phyloP scores from a whole-genome alignment of 2,888 invertebrate genomes.

The Linyphia triangularis region DNA sequence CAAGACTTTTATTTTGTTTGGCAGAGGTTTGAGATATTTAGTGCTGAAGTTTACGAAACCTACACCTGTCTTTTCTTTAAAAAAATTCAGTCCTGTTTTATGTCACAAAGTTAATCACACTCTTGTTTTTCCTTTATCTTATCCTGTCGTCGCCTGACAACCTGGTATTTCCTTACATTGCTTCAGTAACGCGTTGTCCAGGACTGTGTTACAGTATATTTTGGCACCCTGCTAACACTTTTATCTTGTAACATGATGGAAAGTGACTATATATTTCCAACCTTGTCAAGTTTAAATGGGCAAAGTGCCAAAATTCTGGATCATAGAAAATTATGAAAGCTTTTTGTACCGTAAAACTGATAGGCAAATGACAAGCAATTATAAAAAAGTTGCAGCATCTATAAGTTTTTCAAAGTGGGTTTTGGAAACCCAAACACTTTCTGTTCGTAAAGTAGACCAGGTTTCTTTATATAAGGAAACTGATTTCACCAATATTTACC shows the following conservation, averaged over 20 bases:
- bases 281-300: no score
- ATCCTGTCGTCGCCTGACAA: constrained; percentile 49
- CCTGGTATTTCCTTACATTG: constrained; percentile 20
- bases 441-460: no score
- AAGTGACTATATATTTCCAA: no score
- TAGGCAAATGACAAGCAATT: no score
- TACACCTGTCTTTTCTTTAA: not conserved
- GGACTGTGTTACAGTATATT: constrained; percentile 17
- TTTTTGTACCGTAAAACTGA: no score
- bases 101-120: not conserved
- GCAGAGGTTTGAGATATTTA: not conserved
- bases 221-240: constrained; percentile 25
- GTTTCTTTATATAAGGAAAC: no score
- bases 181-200: constrained; percentile 5
- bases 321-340: no score
- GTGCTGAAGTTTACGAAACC: not conserved
- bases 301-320: no score
- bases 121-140: not conserved
- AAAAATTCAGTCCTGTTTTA: not conserved
- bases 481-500: no score
- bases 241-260: not conserved
- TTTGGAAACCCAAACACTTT: no score
- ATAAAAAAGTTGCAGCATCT: no score
- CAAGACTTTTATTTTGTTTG: not conserved
- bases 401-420: no score